Evolutionary conservation across 2,113 vertebrate genomes (phyloP), one percentile per base, ranked within the genome.

Genomic region (Nipponia nippon): DNA sequence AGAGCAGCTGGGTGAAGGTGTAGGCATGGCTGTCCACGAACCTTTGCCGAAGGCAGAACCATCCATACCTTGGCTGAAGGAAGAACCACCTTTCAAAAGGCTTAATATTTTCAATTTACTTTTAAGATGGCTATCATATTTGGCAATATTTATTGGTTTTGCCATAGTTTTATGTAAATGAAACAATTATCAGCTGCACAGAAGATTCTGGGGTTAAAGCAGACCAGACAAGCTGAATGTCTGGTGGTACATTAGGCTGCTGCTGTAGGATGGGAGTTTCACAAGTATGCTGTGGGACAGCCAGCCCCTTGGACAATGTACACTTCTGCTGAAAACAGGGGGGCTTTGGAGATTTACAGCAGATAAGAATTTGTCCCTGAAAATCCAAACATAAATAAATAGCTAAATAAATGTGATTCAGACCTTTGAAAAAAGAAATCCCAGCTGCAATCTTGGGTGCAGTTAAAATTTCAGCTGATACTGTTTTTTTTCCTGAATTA

Each of bases 1-100:
- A 86, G 66, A 92, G 27, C 15, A 81, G 50, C 19, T 61, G 67
- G 25, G 19, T 2, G 1, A 73, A 53, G 40, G 30, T 13, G 29
- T 23, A 34, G 53, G 62, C 42, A n/a, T 23, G 40, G 16, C 18
- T 44, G 14, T 18, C 16, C 30, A 16, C 0, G 0, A 78, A 47
- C 11, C 19, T 83, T 53, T 47, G 50, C 55, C 61, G 84, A 79
- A 80, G 21, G 42, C 8, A 73, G 67, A 86, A 59, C 12, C 13
- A 34, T 30, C n/a, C 46, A 63, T 52, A 52, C 25, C 21, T 78
- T 88, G 58, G 26, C 49, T 71, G 44, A 71, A 78, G n/a, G 47
- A 2, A 62, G 13, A 92, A 26, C 4, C 20, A 52, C 21, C 22
- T 65, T 62, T 63, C 21, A 34, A 66, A 80, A 84, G 4, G 4